Evolutionary conservation across 1,140 invertebrate genomes (phyloP).

Genomic region (Trissolcus basalis): DNA sequence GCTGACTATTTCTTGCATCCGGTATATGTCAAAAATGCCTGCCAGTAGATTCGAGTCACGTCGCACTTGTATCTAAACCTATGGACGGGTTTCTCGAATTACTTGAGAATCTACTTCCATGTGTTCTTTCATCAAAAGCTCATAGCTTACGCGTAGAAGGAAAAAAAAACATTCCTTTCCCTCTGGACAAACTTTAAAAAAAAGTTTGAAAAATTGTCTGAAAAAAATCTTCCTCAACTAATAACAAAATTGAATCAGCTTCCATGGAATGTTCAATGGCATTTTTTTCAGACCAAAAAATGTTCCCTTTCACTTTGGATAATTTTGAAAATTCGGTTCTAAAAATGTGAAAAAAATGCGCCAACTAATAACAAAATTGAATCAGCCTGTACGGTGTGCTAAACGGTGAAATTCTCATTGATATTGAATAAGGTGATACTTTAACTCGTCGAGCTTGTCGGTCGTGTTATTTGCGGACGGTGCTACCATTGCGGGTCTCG

Average conservation of each 20-base stretch:
- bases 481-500: slow-evolving; percentile 32
- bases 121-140: background rate
- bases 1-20: slow-evolving; percentile 58
- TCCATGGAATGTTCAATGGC: too few relatives aligned
- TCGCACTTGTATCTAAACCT: slow-evolving; percentile 60
- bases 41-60: slow-evolving; percentile 66
- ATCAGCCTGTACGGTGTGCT: too few relatives aligned
- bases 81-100: slow-evolving; percentile 65
- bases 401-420: slow-evolving; percentile 6
- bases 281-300: too few relatives aligned
- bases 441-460: slow-evolving; percentile 14
- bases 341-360: background rate
- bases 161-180: too few relatives aligned
- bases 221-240: too few relatives aligned
- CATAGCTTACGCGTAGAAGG: too few relatives aligned
- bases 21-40: slow-evolving; percentile 65
- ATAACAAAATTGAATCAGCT: background rate
- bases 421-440: slow-evolving; percentile 28
- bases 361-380: background rate
- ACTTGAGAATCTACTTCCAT: slow-evolving; percentile 55
- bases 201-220: too few relatives aligned
- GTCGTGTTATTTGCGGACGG: slow-evolving; percentile 37
- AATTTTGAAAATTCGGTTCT: too few relatives aligned
- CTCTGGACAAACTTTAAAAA: too few relatives aligned
- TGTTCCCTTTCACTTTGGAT: too few relatives aligned